A percentile compares a stretch with the other conserved stretches of the same genome.
Evolutionary conservation across 2,797 vertebrate species (phyloP).

Genomic region (Pteronotus mesoamericanus): DNA sequence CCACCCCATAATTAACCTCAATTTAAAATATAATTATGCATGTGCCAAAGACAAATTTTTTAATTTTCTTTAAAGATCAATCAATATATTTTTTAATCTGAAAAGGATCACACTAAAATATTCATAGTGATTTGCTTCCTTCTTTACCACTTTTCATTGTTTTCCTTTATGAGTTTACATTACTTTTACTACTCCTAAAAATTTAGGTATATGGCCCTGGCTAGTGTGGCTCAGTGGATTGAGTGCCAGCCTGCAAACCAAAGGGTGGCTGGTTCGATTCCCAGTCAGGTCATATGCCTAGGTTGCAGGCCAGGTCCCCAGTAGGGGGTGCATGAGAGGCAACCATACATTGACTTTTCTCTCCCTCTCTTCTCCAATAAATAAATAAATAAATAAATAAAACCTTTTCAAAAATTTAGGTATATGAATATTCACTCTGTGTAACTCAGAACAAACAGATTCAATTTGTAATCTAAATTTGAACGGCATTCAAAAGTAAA

Average conservation of each 20-base stretch:
- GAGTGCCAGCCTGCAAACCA: too few relatives aligned
- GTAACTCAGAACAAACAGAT: background rate
- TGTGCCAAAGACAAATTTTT: background rate
- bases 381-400: too few relatives aligned
- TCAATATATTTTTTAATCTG: background rate
- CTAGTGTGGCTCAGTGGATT: too few relatives aligned
- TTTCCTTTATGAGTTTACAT: background rate
- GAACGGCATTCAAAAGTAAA: conserved; percentile 33
- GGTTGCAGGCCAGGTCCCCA: too few relatives aligned
- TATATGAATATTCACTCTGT: background rate
- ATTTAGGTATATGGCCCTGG: background rate
- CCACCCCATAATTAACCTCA: background rate
- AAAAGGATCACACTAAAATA: background rate
- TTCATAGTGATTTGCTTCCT: background rate
- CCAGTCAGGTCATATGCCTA: too few relatives aligned
- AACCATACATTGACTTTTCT: too few relatives aligned
- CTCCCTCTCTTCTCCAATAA: too few relatives aligned
- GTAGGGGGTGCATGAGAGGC: too few relatives aligned
- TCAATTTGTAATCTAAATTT: background rate
- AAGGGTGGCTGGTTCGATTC: too few relatives aligned
- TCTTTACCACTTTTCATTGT: background rate
- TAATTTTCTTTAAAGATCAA: background rate
- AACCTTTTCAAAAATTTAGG: background rate
- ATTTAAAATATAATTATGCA: background rate
- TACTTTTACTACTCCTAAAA: background rate